Base-by-base conservation (phyloP, 2,888 invertebrate species). In the Philereme transversata region DNA sequence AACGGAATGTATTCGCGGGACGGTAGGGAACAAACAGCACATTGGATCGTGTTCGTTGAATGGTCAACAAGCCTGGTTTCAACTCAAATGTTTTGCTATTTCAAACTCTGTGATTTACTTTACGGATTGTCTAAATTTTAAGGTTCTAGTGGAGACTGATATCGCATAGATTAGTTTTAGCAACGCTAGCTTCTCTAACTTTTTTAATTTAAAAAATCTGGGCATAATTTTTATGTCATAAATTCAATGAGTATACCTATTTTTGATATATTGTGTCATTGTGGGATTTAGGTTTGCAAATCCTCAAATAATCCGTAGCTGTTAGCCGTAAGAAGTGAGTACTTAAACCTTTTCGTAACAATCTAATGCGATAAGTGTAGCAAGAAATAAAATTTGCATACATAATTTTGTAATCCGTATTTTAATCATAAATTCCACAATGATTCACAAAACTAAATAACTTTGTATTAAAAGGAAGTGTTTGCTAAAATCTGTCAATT, bases 141-240 rank as follows among this genome's bases (percentile, higher is more conserved):
- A 91, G 92, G 81, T 88, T 89, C 87, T 91, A 91, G 88, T 89
- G 90, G 92, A 92, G 92, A 92, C 92, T 92, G 92, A 92, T 90
- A 90, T 84, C 87, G 90, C 90, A 84, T 92, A 92, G 90, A 89
- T 89, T 90, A 91, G 91, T 90, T 91, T 90, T 92, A 92, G 91
- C 91, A 83, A 86, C 90, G 92, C 91, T 92, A 92, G 91, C 91
- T 90, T 92, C 89, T 88, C 86, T 87, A 81, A 86, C 83, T 84
- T 83, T 78, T 85, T 82, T 85, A 80, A 83, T 83, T 79, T 87
- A 79, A 80, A 70, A 71, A 72, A 73, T 74, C 87, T 85, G 87
- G 83, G 77, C 83, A 83, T 83, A 81, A 78, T 77, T 83, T 80
- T 77, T 76, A 72, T 77, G 79, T 75, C 73, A 68, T 71, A 70